Percentiles rank a stretch among this genome's conserved stretches.
phyloP scores from a whole-genome alignment of 1,140 invertebrate genomes.

The Drosophila grimshawi region DNA sequence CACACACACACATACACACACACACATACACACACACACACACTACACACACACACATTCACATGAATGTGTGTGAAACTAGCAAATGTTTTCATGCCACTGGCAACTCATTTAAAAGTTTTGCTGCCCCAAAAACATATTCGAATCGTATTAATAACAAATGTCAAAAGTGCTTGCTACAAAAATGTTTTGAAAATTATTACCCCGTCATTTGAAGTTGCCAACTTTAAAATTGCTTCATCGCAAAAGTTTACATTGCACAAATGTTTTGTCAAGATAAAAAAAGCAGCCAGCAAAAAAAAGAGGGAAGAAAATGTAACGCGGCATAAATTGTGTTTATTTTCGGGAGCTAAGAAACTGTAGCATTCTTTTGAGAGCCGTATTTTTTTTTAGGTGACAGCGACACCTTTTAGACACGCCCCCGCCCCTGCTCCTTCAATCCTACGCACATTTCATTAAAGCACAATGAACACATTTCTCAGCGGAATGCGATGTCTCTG shows the following conservation, averaged over 20 bases:
- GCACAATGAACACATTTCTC: conserved; percentile 76
- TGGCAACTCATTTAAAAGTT: conserved; percentile 58
- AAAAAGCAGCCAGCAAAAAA: neutral
- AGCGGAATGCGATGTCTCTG: conserved; percentile 4
- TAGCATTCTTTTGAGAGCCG: conserved; percentile 70
- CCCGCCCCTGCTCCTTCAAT: neutral
- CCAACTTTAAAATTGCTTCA: conserved; percentile 76
- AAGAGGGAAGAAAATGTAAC: conserved; percentile 11
- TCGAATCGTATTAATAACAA: conserved; percentile 61
- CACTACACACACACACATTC: conserved; percentile 1
- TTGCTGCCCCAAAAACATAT: neutral
- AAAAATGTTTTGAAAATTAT: conserved; percentile 60
- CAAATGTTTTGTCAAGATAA: conserved; percentile 68
- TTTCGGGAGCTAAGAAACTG: conserved; percentile 47
- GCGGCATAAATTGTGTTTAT: conserved; percentile 78
- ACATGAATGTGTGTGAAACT: neutral
- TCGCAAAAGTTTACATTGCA: conserved; percentile 67
- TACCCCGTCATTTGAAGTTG: conserved; percentile 47
- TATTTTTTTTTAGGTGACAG: conserved; percentile 74
- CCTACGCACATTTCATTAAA: conserved; percentile 67
- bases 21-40: neutral
- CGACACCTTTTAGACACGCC: conserved; percentile 27
- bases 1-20: conserved; percentile 6
- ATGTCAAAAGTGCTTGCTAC: conserved; percentile 53
- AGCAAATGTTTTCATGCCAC: conserved; percentile 6